Conservation (phyloP, 2,797 vertebrate species). For the Rhinichthys osculus region DNA sequence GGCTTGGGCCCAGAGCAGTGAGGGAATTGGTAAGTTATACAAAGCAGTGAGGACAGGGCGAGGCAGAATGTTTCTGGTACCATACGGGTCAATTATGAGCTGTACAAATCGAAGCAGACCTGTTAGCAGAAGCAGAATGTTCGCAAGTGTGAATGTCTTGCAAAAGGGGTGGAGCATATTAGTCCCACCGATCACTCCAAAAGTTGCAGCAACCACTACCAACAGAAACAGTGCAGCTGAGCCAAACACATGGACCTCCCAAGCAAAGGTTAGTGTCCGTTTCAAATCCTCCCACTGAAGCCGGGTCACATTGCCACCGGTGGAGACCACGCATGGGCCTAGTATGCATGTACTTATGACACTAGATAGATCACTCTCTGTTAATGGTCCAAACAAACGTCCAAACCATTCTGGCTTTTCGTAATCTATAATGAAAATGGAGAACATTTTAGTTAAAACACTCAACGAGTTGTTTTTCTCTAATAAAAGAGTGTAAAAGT, state of each 20-base stretch:
- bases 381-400: slow-evolving; percentile 55
- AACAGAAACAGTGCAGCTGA: slow-evolving; percentile 79
- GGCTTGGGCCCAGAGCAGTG: slow-evolving; percentile 81
- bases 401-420: slow-evolving; percentile 46
- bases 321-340: slow-evolving; percentile 67
- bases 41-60: slow-evolving; percentile 77
- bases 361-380: slow-evolving; percentile 52
- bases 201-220: slow-evolving; percentile 72
- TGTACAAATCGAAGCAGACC: slow-evolving; percentile 80
- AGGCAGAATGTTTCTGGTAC: slow-evolving; percentile 79
- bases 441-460: background rate
- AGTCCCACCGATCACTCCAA: slow-evolving; percentile 71
- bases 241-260: slow-evolving; percentile 88
- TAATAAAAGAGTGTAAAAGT: background rate
- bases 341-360: slow-evolving; percentile 63
- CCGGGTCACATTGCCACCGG: slow-evolving; percentile 77
- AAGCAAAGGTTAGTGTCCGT: slow-evolving; percentile 82
- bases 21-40: slow-evolving; percentile 83
- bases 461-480: background rate
- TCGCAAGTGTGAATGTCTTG: slow-evolving; percentile 72
- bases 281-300: slow-evolving; percentile 85
- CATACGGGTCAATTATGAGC: slow-evolving; percentile 88
- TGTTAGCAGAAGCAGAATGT: slow-evolving; percentile 76
- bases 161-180: slow-evolving; percentile 69
- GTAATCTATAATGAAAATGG: slow-evolving; percentile 43